phyloP scores from a whole-genome alignment of 2,113 vertebrate genomes.

The Kobus ellipsiprymnus region DNA sequence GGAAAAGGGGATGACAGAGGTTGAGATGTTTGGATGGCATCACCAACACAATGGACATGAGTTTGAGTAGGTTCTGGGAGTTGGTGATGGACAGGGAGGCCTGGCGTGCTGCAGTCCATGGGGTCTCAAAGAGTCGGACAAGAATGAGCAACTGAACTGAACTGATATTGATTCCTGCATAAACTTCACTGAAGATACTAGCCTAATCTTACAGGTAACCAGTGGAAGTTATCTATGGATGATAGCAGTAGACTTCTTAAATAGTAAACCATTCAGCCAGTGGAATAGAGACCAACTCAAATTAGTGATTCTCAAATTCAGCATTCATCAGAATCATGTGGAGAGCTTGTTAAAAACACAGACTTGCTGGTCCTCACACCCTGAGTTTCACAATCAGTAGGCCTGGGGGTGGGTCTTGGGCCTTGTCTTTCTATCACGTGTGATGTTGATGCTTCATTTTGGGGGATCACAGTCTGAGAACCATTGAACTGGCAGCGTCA shows the following conservation, averaged over 20 bases:
- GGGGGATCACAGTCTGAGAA: not conserved
- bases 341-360: not conserved
- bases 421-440: not conserved
- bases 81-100: not conserved
- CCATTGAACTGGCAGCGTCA: not conserved
- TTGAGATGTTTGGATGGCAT: not conserved
- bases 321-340: not conserved
- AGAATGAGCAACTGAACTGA: not conserved
- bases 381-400: not conserved
- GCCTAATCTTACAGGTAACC: not conserved
- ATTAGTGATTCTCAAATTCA: not conserved
- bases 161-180: not conserved
- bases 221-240: not conserved
- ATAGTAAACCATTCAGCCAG: not conserved
- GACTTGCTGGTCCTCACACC: too few relatives aligned
- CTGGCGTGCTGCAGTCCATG: not conserved
- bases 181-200: not conserved
- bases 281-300: not conserved
- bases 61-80: not conserved
- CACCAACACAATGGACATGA: fast-evolving
- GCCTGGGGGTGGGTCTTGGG: not conserved
- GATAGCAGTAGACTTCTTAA: not conserved
- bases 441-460: too few relatives aligned
- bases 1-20: not conserved
- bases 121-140: not conserved